A percentile compares a stretch with the other conserved stretches of the same genome.
Conservation (phyloP, 2,113 vertebrate species). For the Pelmatolapia mariae region DNA sequence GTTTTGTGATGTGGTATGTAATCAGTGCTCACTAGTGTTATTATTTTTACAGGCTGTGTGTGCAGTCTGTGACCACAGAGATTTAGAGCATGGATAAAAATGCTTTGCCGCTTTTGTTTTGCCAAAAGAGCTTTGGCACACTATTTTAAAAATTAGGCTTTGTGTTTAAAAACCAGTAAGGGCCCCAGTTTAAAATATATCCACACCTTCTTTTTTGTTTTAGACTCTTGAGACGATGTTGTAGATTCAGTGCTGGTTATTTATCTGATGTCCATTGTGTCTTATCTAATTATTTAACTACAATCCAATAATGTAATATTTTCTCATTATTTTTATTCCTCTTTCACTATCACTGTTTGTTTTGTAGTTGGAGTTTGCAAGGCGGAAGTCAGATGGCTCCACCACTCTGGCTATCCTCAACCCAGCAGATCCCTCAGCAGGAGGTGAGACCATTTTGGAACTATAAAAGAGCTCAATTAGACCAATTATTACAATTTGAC, state of each 20-base stretch:
- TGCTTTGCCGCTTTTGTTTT: background rate
- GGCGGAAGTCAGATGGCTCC: conserved; percentile 88
- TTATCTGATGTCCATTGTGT: background rate
- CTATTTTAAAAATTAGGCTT: background rate
- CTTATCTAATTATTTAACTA: background rate
- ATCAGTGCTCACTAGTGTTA: background rate
- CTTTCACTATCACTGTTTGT: background rate
- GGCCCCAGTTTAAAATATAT: background rate
- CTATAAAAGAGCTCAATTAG: background rate
- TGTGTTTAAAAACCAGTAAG: background rate
- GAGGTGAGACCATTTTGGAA: conserved; percentile 70
- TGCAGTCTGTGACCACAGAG: background rate
- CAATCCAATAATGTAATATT: background rate
- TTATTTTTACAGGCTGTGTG: background rate
- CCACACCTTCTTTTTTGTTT: background rate
- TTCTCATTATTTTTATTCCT: background rate
- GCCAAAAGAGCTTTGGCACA: background rate
- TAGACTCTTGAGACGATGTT: background rate
- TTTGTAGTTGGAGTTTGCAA: conserved; percentile 83
- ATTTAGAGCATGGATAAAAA: background rate
- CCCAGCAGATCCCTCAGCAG: conserved; percentile 79
- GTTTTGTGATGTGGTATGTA: background rate
- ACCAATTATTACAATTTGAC: background rate
- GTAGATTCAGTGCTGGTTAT: background rate
- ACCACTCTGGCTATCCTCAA: conserved; percentile 90